These are phyloP conservation scores for Malacoraja senta DNA, from an alignment of 2,797 vertebrate genomes.

Conservation along the genomic window DNA sequence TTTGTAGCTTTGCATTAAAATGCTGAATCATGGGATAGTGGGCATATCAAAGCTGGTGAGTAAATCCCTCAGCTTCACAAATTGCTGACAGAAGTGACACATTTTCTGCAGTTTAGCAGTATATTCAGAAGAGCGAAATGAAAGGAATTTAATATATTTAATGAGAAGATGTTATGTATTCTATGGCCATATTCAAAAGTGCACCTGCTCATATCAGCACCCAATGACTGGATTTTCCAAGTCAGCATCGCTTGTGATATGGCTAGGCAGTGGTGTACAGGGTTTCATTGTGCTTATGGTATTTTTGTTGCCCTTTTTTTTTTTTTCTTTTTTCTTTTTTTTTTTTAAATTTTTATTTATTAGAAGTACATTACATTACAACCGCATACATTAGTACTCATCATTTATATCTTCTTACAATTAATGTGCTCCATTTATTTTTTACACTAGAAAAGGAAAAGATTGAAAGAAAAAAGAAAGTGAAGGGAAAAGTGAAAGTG, in stretches of 20 bases:
- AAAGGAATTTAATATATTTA: constrained; percentile 1
- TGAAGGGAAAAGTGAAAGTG: too few species aligned
- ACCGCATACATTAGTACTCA: too few species aligned
- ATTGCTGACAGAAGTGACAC: constrained; percentile 15
- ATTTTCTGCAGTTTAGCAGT: neutral
- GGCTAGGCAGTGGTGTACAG: neutral
- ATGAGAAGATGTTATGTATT: neutral
- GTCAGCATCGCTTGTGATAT: neutral
- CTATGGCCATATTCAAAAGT: neutral
- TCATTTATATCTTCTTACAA: too few species aligned
- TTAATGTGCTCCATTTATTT: too few species aligned
- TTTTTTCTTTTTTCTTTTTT: too few species aligned
- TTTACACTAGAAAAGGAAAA: too few species aligned
- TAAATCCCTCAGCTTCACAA: constrained; percentile 6
- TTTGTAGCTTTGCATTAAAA: constrained; percentile 13
- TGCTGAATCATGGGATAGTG: constrained; percentile 3
- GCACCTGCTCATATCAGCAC: neutral
- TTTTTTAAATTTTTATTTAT: too few species aligned
- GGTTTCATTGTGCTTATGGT: too few species aligned
- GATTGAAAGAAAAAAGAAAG: too few species aligned
- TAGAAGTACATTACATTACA: too few species aligned
- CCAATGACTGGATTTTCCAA: neutral
- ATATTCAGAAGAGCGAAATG: neutral
- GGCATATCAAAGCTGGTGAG: neutral
- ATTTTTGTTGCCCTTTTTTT: neutral